These are phyloP conservation scores for Beris morrisii DNA, from an alignment of 2,888 invertebrate genomes.

Conservation along the genomic window DNA sequence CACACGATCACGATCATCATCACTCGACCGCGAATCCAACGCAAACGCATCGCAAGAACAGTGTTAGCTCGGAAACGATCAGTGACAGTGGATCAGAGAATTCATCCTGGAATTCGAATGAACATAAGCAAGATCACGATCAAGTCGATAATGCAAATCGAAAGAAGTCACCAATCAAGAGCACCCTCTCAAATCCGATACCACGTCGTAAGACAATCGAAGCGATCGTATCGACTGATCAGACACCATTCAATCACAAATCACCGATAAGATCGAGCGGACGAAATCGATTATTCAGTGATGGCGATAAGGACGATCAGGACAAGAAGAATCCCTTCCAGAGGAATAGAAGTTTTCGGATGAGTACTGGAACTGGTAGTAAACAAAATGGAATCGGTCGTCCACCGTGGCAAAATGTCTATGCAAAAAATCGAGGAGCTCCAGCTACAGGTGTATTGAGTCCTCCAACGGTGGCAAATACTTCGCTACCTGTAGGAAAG, in stretches of 20 bases:
- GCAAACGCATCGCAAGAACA: slow-evolving; percentile 43
- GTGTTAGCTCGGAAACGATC: slow-evolving; percentile 55
- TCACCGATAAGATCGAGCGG: not conserved
- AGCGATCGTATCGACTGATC: not conserved
- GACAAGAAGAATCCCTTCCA: slow-evolving; percentile 40
- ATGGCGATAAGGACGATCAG: slow-evolving; percentile 42
- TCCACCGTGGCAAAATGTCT: slow-evolving; percentile 44
- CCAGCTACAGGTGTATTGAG: slow-evolving; percentile 4
- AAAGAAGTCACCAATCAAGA: slow-evolving; percentile 17
- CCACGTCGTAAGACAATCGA: slow-evolving; percentile 9
- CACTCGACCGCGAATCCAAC: not conserved
- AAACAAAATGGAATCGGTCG: slow-evolving; percentile 29
- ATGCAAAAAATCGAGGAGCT: slow-evolving; percentile 38
- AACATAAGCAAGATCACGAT: slow-evolving; percentile 31
- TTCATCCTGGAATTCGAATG: slow-evolving; percentile 47
- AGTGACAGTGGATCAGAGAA: slow-evolving; percentile 56
- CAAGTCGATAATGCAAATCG: slow-evolving; percentile 18
- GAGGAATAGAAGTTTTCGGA: slow-evolving; percentile 43
- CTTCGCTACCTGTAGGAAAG: slow-evolving; percentile 34
- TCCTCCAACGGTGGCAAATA: slow-evolving; percentile 2
- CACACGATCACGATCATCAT: slow-evolving; percentile 38
- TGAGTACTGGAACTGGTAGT: slow-evolving; percentile 36
- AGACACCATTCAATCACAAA: not conserved
- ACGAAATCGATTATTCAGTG: slow-evolving; percentile 43
- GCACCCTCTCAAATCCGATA: slow-evolving; percentile 32